Evolutionary conservation across 1,140 invertebrate genomes (phyloP), one percentile per base, ranked within the genome.

Genomic region (Delia radicum): DNA sequence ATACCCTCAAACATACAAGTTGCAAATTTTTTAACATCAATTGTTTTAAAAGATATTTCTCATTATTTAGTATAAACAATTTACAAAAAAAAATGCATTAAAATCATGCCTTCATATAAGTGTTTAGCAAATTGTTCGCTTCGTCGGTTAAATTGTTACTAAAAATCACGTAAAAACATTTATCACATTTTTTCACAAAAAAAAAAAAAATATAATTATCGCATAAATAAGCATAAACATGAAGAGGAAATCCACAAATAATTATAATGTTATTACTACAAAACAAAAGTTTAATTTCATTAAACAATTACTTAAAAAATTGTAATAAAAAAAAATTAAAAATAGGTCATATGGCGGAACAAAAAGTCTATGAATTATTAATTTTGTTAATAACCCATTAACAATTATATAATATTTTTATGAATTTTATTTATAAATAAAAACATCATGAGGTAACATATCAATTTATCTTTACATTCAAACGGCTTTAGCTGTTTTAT

Each of bases 151-250:
- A 69, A 37, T 37, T 69, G 29, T 69, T 69, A 21, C 29, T 33
- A 18, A 69, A 65, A 69, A 69, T 69, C 65, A 69, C 65, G 65
- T 69, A 69, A 69, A 69, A 69, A 21, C 65, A 21, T 69, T 69
- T 69, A 69, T 69, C 65, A 33, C 65, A 69, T 69, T 69, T 69
- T 33, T 31, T n/a, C 18, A 31, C 29, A 33, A 29, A 33, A 33
- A 33, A 69, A 33, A 26, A 33, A 31, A 69, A 37, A 24, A 55
- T 10, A 21, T 10, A 55, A 55, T 55, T 55, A 55, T 55, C 48
- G 48, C 21, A 55, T 55, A 55, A 55, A 21, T 55, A 18, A 55
- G 24, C 48, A 55, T 55, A 55, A 55, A 15, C 13, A 3, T 10
- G 2, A 69, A 33, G 65, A 69, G 65, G 65, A 69, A 69, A 69